Evolutionary conservation across 2,797 vertebrate genomes (phyloP).

Genomic region (Labeo calbasu): DNA sequence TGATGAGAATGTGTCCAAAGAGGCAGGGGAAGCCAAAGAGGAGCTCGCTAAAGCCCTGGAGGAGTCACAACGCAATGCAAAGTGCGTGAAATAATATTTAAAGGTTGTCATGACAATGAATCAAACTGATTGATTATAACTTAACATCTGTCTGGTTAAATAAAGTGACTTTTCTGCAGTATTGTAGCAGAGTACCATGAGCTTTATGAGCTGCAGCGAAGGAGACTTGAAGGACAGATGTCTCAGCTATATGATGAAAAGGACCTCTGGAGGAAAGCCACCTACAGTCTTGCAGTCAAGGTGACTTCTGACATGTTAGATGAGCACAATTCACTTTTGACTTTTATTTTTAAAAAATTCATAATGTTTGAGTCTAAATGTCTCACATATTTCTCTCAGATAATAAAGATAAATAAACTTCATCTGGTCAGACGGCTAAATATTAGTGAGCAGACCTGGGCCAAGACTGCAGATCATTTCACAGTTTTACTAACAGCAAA

Average conservation of each 20-base stretch:
- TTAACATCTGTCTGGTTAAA: neutral
- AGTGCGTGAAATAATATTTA: conserved; percentile 73
- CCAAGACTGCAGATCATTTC: conserved; percentile 78
- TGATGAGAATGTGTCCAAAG: conserved; percentile 76
- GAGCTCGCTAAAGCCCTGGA: conserved; percentile 77
- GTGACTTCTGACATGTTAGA: conserved; percentile 63
- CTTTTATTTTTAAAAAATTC: neutral
- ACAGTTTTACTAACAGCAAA: conserved; percentile 74
- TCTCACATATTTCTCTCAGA: conserved; percentile 67
- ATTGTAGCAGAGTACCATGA: conserved; percentile 84
- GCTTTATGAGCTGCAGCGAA: conserved; percentile 84
- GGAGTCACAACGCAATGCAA: conserved; percentile 78
- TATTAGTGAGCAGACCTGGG: conserved; percentile 81
- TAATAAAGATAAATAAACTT: conserved; percentile 83
- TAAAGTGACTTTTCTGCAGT: conserved; percentile 66
- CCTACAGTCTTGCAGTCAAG: conserved; percentile 83
- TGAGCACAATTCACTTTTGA: neutral
- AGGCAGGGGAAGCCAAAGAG: conserved; percentile 75
- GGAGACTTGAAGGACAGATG: conserved; percentile 80
- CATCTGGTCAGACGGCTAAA: conserved; percentile 78
- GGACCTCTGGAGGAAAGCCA: conserved; percentile 82
- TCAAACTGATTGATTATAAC: neutral
- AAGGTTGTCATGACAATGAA: too few relatives aligned
- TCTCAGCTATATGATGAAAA: conserved; percentile 79
- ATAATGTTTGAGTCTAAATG: neutral